These are phyloP conservation scores for Schizothorax lantsangensis DNA, from an alignment of 2,797 vertebrate genomes.

Conservation along the genomic window DNA sequence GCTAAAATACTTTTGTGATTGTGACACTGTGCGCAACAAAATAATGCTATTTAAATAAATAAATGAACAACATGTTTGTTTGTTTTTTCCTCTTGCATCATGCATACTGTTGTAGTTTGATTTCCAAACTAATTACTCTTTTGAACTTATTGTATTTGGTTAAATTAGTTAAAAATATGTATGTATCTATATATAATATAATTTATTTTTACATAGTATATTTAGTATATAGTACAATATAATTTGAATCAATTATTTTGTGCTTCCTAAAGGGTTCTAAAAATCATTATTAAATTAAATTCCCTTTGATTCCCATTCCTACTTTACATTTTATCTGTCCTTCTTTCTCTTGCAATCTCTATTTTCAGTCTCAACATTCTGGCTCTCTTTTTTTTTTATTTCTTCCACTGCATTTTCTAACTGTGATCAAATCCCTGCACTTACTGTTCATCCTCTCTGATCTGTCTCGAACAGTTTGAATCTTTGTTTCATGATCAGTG, in stretches of 20 bases:
- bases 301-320: conserved; percentile 15
- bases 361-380: not conserved
- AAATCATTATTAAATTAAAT: not conserved
- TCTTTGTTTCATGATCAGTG: conserved; percentile 66
- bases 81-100: not conserved
- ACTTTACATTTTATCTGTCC: conserved; percentile 21
- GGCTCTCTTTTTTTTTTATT: conserved; percentile 56
- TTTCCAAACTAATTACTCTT: not conserved
- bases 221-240: not conserved
- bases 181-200: not conserved
- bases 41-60: not conserved
- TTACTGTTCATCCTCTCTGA: conserved; percentile 78
- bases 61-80: not conserved
- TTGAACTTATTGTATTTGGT: not conserved
- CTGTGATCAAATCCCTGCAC: conserved; percentile 82
- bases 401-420: conserved; percentile 83
- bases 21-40: not conserved
- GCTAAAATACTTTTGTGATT: not conserved
- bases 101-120: not conserved
- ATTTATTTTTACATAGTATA: not conserved
- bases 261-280: not conserved
- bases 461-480: conserved; percentile 74
- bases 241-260: not conserved
- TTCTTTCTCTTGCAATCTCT: conserved; percentile 19
- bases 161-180: not conserved